Percentiles rank a stretch among this genome's conserved stretches.
Evolutionary conservation across 2,888 invertebrate species (phyloP).

Genomic region (Lasioglossum vierecki): DNA sequence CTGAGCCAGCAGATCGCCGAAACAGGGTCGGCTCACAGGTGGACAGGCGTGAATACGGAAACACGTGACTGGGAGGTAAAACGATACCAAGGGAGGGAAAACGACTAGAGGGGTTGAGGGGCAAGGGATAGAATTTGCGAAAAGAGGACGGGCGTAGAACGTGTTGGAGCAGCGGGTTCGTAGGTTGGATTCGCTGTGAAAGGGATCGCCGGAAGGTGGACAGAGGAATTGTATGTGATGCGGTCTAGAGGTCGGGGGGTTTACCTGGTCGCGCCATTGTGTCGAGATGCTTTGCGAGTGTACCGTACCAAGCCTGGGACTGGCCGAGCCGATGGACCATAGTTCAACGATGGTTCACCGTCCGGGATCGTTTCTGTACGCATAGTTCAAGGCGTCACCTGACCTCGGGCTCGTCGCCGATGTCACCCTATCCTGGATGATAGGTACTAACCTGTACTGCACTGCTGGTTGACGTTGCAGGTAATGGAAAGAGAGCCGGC

Average conservation of each 20-base stretch:
- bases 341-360: conserved; percentile 46
- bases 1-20: conserved; percentile 6
- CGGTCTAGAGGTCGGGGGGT: conserved; percentile 69
- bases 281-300: conserved; percentile 64
- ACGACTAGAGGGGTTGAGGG: not conserved
- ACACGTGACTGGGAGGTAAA: not conserved
- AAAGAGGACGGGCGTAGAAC: conserved; percentile 2
- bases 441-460: conserved; percentile 14
- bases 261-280: conserved; percentile 67
- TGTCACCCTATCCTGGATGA: conserved; percentile 32
- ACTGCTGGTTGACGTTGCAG: not conserved
- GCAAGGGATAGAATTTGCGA: conserved; percentile 16
- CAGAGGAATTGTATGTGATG: conserved; percentile 74
- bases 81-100: not conserved
- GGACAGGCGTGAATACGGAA: conserved; percentile 3
- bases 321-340: conserved; percentile 53
- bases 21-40: not conserved
- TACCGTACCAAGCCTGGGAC: conserved; percentile 56
- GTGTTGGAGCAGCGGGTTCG: conserved; percentile 28
- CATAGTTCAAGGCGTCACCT: conserved; percentile 59
- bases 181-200: conserved; percentile 57
- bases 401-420: conserved; percentile 43
- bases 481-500: conserved; percentile 1
- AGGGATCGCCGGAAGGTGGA: conserved; percentile 38
- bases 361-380: conserved; percentile 55